Conservation (phyloP, 2,113 vertebrate species). For the Candoia aspera region DNA sequence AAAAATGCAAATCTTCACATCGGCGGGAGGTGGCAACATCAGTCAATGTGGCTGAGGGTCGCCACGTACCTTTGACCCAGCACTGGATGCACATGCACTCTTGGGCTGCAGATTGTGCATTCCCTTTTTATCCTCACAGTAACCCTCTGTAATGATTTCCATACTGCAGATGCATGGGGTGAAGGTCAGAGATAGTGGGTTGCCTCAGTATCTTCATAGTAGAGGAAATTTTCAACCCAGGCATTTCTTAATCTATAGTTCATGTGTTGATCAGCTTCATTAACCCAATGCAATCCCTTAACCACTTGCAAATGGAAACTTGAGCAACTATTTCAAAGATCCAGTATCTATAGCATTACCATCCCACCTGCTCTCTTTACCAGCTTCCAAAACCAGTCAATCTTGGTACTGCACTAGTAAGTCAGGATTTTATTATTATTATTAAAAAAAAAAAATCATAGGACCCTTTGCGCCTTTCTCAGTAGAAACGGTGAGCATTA, state of each 20-base stretch:
- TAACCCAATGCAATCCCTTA: not conserved
- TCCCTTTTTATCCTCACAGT: too few species aligned
- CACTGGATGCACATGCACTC: not conserved
- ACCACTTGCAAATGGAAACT: not conserved
- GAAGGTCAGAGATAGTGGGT: not conserved
- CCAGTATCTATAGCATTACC: not conserved
- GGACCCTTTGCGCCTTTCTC: not conserved
- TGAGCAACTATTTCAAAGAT: not conserved
- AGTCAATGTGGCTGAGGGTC: not conserved
- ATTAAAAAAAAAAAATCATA: not conserved
- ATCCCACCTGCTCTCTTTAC: not conserved
- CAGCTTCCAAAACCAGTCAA: not conserved
- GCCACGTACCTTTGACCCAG: not conserved
- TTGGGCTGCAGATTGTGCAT: not conserved
- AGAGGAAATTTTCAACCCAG: not conserved
- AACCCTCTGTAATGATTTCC: not conserved
- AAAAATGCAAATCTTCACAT: not conserved
- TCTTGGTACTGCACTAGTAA: not conserved
- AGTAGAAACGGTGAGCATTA: not conserved
- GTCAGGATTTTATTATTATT: not conserved
- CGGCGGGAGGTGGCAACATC: not conserved
- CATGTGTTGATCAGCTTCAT: not conserved
- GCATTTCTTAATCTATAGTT: not conserved
- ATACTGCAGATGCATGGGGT: not conserved
- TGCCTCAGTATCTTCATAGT: not conserved